phyloP scores from a whole-genome alignment of 1,140 invertebrate genomes.

The Trinorchestia longiramus region DNA sequence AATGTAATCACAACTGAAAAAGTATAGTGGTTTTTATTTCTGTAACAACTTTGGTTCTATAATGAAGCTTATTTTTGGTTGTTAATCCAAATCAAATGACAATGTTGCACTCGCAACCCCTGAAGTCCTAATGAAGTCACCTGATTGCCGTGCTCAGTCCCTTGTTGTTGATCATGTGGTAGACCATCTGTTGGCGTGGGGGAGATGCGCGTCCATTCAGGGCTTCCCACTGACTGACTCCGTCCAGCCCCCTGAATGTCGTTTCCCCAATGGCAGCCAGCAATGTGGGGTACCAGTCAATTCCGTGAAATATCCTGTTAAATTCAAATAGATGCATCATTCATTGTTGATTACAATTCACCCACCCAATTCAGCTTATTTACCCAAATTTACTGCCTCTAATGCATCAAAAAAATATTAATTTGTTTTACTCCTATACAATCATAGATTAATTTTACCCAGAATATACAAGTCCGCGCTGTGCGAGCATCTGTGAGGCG shows the following conservation, averaged over 20 bases:
- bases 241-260: conserved; percentile 3
- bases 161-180: conserved; percentile 13
- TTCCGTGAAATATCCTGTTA: conserved; percentile 13
- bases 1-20: not conserved
- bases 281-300: conserved; percentile 29
- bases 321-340: not conserved
- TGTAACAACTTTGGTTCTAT: not conserved
- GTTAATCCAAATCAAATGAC: not conserved
- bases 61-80: not conserved
- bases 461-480: conserved; percentile 66
- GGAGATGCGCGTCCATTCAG: not conserved
- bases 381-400: no score
- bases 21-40: not conserved
- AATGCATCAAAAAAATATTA: no score
- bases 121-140: no score
- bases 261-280: not conserved
- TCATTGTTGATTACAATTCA: not conserved
- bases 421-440: not conserved
- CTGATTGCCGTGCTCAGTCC: not conserved
- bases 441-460: conserved; percentile 58
- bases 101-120: not conserved
- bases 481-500: conserved; percentile 70
- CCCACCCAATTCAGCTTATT: no score
- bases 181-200: conserved; percentile 14
- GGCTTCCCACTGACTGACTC: conserved; percentile 20